Percentiles rank a stretch among this genome's conserved stretches.
Evolutionary conservation across 2,888 invertebrate species (phyloP).

Genomic region (Dugesia japonica): DNA sequence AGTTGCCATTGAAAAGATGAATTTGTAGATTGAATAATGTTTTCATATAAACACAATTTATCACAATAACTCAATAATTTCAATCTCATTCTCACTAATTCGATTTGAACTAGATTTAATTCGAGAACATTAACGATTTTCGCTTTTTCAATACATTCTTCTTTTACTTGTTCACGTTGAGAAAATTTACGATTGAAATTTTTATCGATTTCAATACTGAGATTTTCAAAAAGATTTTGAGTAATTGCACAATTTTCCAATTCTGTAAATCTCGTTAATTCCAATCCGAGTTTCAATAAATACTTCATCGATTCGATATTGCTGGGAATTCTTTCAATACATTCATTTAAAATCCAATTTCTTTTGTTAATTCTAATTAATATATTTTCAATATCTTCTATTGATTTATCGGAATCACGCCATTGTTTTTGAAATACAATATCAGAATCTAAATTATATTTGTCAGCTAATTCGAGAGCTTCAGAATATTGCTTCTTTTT

Average conservation of each 20-base stretch:
- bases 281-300: conserved; percentile 59
- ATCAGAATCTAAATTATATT: conserved; percentile 61
- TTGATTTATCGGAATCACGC: conserved; percentile 59
- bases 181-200: not conserved
- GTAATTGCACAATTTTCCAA: conserved; percentile 36
- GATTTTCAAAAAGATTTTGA: not conserved
- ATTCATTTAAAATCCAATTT: conserved; percentile 66
- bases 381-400: conserved; percentile 60
- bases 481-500: conserved; percentile 60
- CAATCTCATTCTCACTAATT: conserved; percentile 56
- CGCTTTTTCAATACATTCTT: not conserved
- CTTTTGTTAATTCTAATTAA: conserved; percentile 62
- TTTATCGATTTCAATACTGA: not conserved
- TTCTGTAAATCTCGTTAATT: conserved; percentile 55
- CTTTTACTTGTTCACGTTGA: not conserved
- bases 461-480: conserved; percentile 58
- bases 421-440: conserved; percentile 65
- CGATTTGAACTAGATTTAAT: conserved; percentile 52
- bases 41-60: conserved; percentile 58
- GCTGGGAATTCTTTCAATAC: conserved; percentile 60
- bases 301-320: conserved; percentile 59
- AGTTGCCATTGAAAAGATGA: not conserved
- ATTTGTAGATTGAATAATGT: conserved; percentile 40
- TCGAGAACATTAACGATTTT: not conserved
- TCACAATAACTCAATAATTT: conserved; percentile 59